Percentiles rank a stretch among this genome's conserved stretches.
Conservation (phyloP, 2,888 invertebrate genomes). For the Osedax fenrisi region DNA sequence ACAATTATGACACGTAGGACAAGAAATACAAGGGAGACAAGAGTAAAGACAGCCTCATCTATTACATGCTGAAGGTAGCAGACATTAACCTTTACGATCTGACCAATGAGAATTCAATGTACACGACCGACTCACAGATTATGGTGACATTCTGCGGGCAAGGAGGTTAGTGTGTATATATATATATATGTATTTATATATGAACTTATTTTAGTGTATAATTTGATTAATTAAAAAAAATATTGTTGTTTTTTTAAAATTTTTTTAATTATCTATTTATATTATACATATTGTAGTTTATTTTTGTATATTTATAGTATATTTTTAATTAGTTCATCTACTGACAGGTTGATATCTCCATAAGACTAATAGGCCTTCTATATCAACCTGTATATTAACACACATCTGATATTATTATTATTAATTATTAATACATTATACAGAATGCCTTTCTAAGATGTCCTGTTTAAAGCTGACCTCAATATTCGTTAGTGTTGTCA, state of each 20-base stretch:
- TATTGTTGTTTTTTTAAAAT: background rate
- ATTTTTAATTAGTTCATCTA: background rate
- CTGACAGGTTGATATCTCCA: background rate
- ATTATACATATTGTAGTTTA: background rate
- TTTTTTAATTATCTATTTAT: background rate
- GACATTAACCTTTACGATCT: slow-evolving; percentile 50
- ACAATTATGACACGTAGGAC: no score
- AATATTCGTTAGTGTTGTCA: background rate
- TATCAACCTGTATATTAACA: no score
- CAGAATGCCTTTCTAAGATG: background rate
- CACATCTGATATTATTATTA: no score
- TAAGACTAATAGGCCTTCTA: no score
- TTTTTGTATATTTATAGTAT: background rate
- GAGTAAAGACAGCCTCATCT: slow-evolving; percentile 56
- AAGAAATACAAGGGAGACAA: slow-evolving; percentile 58
- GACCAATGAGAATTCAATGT: slow-evolving; percentile 49
- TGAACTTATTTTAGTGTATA: no score
- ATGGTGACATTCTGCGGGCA: slow-evolving; percentile 55
- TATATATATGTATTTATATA: no score
- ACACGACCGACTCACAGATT: slow-evolving; percentile 36
- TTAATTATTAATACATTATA: no score
- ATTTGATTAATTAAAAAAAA: no score
- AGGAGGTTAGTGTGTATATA: slow-evolving; percentile 51
- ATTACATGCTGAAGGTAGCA: slow-evolving; percentile 59
- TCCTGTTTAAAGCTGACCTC: background rate